phyloP scores from a whole-genome alignment of 2,797 vertebrate species.

The Labroides dimidiatus region DNA sequence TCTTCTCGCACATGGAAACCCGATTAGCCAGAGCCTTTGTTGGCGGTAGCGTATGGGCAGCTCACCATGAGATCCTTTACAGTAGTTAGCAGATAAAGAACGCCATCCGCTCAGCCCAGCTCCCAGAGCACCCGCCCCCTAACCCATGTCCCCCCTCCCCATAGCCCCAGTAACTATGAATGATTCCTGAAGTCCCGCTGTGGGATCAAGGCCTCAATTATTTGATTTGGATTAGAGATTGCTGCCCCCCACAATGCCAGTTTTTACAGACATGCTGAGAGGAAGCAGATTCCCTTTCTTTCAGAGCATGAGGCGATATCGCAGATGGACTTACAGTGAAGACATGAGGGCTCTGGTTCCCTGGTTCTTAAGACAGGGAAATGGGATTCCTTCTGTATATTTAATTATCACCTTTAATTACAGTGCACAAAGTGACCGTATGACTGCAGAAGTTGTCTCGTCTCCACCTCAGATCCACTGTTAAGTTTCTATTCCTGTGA shows the following conservation, averaged over 20 bases:
- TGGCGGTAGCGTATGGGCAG: conserved; percentile 51
- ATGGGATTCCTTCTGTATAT: background rate
- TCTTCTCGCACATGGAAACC: conserved; percentile 61
- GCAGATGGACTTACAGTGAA: conserved; percentile 29
- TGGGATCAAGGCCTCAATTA: conserved; percentile 72
- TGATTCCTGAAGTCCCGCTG: conserved; percentile 56
- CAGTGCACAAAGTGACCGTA: background rate
- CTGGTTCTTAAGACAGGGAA: conserved; percentile 21
- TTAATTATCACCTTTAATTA: conserved; percentile 17
- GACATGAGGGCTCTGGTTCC: conserved; percentile 13
- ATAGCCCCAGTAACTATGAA: conserved; percentile 53
- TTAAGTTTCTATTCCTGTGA: background rate
- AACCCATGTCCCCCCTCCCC: conserved; percentile 18
- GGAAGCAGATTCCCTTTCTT: conserved; percentile 68
- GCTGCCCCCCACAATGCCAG: conserved; percentile 50
- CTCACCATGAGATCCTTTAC: conserved; percentile 71
- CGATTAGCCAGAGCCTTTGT: conserved; percentile 70
- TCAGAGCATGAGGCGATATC: conserved; percentile 12
- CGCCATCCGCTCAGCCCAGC: conserved; percentile 45
- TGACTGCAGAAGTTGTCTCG: background rate
- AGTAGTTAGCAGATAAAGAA: conserved; percentile 70
- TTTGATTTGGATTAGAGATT: conserved; percentile 79
- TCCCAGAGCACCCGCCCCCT: conserved; percentile 17
- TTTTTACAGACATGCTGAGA: conserved; percentile 71
- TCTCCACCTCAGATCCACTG: background rate